Percentiles rank a stretch among this genome's conserved stretches.
Evolutionary conservation across 2,888 invertebrate species (phyloP).

Genomic region (Harmothoe impar): DNA sequence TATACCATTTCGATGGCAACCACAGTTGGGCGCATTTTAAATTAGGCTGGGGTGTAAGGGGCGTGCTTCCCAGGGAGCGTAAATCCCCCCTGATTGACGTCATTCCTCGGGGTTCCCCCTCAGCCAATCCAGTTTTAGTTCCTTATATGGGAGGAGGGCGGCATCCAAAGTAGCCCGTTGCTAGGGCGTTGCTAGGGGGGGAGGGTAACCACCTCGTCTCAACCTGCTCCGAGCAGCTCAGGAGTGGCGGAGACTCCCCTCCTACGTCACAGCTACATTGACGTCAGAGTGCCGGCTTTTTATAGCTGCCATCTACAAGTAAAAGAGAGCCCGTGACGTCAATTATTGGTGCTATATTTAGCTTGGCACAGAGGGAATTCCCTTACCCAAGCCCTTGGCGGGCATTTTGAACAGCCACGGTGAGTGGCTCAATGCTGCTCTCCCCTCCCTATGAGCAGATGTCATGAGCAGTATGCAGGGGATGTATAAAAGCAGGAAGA

Average conservation of each 20-base stretch:
- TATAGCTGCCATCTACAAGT: constrained; percentile 36
- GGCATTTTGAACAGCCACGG: neutral
- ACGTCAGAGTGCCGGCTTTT: constrained; percentile 7
- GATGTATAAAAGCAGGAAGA: no score
- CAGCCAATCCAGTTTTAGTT: constrained; percentile 29
- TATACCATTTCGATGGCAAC: constrained; percentile 30
- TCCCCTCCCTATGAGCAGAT: neutral
- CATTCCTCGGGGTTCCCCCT: constrained; percentile 45
- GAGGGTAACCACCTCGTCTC: neutral
- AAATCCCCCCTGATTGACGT: constrained; percentile 35
- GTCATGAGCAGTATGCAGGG: no score
- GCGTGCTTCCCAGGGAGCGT: neutral
- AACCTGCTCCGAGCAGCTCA: neutral
- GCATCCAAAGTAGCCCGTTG: constrained; percentile 12
- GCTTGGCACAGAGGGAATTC: neutral
- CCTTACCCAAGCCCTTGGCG: constrained; percentile 9
- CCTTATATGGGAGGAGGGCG: constrained; percentile 30
- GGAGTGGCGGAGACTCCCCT: constrained; percentile 1
- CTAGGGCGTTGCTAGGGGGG: constrained; percentile 27
- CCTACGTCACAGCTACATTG: neutral
- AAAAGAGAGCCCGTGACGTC: constrained; percentile 42
- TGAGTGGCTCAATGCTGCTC: neutral
- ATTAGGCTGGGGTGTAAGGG: neutral
- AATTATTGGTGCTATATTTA: neutral
- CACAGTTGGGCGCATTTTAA: constrained; percentile 26